A percentile compares a stretch with the other conserved stretches of the same genome.
phyloP scores from a whole-genome alignment of 2,113 vertebrate genomes.

The Rhinoptilus africanus region DNA sequence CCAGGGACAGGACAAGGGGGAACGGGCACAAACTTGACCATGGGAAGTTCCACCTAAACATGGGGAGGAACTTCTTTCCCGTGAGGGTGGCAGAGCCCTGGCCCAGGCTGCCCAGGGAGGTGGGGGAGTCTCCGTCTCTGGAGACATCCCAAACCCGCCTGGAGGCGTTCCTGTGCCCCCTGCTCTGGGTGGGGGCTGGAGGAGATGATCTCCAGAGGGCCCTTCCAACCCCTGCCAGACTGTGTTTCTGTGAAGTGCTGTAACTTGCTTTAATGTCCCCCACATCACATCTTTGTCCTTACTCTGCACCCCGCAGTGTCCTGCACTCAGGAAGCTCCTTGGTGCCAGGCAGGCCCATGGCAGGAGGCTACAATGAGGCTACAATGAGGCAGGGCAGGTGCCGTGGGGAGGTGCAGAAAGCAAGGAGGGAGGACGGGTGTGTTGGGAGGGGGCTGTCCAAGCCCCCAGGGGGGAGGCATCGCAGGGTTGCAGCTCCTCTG shows the following conservation, averaged over 20 bases:
- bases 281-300: not conserved
- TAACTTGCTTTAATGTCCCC: not conserved
- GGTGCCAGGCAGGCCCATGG: not conserved
- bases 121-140: no score
- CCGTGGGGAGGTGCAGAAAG: not conserved
- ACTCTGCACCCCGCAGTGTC: not conserved
- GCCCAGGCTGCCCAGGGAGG: no score
- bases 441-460: not conserved
- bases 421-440: accelerated
- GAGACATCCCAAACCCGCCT: no score
- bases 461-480: not conserved
- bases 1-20: no score
- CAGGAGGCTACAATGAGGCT: not conserved
- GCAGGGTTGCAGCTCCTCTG: not conserved
- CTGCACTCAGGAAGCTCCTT: not conserved
- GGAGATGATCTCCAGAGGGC: no score
- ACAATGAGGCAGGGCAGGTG: not conserved
- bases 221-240: no score
- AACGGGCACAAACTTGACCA: no score
- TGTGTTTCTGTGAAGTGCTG: not conserved
- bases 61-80: no score
- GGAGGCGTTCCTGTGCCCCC: no score
- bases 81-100: no score
- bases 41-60: no score
- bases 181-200: no score